Base-by-base conservation (phyloP, 2,888 invertebrate genomes). In the Zootermopsis nevadensis region DNA sequence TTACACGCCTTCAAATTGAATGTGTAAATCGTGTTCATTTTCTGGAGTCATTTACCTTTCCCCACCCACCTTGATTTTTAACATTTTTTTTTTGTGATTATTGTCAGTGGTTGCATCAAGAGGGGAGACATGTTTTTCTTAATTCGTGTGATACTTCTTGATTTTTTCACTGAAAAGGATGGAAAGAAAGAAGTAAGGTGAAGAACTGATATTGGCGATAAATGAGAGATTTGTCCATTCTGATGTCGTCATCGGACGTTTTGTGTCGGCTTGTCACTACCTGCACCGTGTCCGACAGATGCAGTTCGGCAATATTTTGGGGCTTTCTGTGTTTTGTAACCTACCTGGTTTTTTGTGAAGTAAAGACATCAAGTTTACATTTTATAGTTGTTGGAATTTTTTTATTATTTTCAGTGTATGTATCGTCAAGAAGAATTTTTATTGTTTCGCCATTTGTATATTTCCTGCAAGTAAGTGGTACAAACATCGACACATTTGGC, bases 301-400 rank as follows among this genome's bases (percentile, higher is more conserved):
- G 77, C 77, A 79, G 31, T 79, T 55, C 55, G 77, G 77, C 79
- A 79, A 35, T 48, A 81, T 81, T 84, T 66, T 77, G 82, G 83
- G 85, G 82, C 79, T 84, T 85, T 79, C 79, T 79, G 60, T 79
- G 86, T 86, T 82, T 85, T 85, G 84, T 86, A 80, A 77, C 85
- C 82, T 67, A 84, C 81, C 85, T 86, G 85, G 77, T 86, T 85
- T 86, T 86, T 85, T 85, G 48, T 84, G 83, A 72, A 74, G 82
- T 83, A 82, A 83, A 83, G 81, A 83, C 60, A 83, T 30, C n/a
- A 66, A 66, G 60, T 79, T 60, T 60, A 79, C 66, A 79, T 24
- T 33, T 79, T 38, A 42, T 33, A 30, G 33, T 31, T 55, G 22
- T 72, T 77, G 84, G 84, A 83, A 82, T 86, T 85, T 85, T 85